Evolutionary conservation across 2,113 vertebrate genomes (phyloP).

Genomic region (Siphamia tubifer): DNA sequence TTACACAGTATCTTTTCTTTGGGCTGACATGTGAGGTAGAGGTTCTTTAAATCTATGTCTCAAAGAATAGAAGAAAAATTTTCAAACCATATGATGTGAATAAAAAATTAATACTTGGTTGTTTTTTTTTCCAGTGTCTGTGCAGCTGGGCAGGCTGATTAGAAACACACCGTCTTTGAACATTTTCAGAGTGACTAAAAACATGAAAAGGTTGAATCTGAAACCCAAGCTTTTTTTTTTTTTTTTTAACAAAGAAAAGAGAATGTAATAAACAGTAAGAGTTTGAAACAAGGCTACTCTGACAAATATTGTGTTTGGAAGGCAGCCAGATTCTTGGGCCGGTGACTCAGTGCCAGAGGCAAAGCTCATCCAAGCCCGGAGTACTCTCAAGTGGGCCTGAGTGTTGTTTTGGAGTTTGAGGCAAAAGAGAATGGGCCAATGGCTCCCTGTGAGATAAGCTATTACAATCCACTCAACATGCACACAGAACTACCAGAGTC

Average conservation of each 20-base stretch:
- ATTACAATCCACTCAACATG: slow-evolving; percentile 60
- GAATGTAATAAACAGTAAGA: slow-evolving; percentile 77
- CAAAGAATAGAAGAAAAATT: slow-evolving; percentile 31
- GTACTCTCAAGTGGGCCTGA: slow-evolving; percentile 73
- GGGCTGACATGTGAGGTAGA: slow-evolving; percentile 26
- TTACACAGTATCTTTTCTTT: slow-evolving; percentile 18
- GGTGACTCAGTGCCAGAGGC: slow-evolving; percentile 70
- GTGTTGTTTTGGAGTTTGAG: slow-evolving; percentile 77
- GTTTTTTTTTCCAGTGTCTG: neutral
- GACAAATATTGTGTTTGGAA: slow-evolving; percentile 82
- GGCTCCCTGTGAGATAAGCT: slow-evolving; percentile 63
- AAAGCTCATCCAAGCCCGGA: slow-evolving; percentile 71
- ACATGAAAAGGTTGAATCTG: slow-evolving; percentile 55
- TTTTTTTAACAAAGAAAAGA: slow-evolving; percentile 17
- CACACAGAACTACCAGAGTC: slow-evolving; percentile 21
- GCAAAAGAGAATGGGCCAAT: slow-evolving; percentile 61
- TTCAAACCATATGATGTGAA: slow-evolving; percentile 57
- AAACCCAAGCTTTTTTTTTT: slow-evolving; percentile 49
- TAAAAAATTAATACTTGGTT: slow-evolving; percentile 41
- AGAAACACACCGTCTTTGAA: slow-evolving; percentile 57
- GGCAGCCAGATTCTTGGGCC: slow-evolving; percentile 69
- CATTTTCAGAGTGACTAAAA: slow-evolving; percentile 53
- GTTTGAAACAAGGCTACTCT: slow-evolving; percentile 75
- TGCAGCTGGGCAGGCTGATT: slow-evolving; percentile 57
- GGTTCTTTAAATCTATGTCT: slow-evolving; percentile 23